Percentiles rank a stretch among this genome's conserved stretches.
These are phyloP conservation scores for Stegana nigrithorax DNA, from an alignment of 2,888 invertebrate genomes.

Conservation along the genomic window DNA sequence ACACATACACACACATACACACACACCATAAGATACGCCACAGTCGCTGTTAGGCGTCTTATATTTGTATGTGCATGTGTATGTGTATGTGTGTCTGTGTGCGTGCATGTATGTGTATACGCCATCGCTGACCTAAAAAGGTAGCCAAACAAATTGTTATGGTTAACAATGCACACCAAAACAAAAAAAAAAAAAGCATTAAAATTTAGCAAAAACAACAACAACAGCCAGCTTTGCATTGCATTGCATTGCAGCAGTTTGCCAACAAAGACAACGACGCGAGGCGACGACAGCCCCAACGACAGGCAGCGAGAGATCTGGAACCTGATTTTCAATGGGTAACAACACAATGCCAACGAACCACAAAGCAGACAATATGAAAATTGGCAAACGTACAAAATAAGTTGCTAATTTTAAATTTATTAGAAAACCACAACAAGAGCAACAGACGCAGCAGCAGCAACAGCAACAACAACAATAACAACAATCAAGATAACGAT, in stretches of 20 bases:
- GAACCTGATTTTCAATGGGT: background rate
- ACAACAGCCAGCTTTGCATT: background rate
- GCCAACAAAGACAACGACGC: background rate
- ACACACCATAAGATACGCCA: background rate
- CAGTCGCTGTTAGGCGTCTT: background rate
- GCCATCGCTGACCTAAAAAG: slow-evolving; percentile 12
- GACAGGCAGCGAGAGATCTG: background rate
- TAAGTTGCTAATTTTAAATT: slow-evolving; percentile 15
- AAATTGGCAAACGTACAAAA: slow-evolving; percentile 15
- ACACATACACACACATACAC: too few relatives aligned
- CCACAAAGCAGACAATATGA: background rate
- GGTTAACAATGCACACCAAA: background rate
- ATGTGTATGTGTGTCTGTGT: too few relatives aligned
- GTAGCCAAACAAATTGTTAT: slow-evolving; percentile 14
- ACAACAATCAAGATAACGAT: background rate
- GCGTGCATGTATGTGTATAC: background rate
- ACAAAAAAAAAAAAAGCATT: background rate
- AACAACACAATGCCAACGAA: background rate
- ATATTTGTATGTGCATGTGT: background rate
- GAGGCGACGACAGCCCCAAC: background rate
- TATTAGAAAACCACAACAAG: slow-evolving; percentile 12
- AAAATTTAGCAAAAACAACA: background rate
- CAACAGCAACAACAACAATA: background rate
- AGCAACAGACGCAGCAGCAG: background rate
- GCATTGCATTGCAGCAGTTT: background rate